Evolutionary conservation across 2,888 invertebrate genomes (phyloP).

Genomic region (Melinaea marsaeus): DNA sequence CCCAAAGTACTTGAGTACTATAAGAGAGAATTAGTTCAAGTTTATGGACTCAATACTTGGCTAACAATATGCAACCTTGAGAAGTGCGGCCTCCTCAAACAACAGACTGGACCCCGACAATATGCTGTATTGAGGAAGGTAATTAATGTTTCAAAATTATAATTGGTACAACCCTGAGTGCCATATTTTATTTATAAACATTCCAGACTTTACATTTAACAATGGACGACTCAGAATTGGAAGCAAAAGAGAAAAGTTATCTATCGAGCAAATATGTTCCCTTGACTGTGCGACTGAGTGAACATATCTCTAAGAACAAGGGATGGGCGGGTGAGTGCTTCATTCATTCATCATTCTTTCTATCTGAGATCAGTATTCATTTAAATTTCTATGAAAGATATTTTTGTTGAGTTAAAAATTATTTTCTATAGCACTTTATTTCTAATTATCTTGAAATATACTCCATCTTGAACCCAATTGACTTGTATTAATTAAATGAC

Average conservation of each 20-base stretch:
- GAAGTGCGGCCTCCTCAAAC: conserved; percentile 87
- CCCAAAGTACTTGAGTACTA: conserved; percentile 87
- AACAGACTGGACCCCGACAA: conserved; percentile 84
- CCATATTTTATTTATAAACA: background rate
- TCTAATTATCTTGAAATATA: background rate
- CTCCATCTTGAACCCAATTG: background rate
- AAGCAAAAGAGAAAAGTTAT: conserved; percentile 92
- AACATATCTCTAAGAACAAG: conserved; percentile 85
- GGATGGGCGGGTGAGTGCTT: conserved; percentile 81
- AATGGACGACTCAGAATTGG: conserved; percentile 91
- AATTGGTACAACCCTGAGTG: background rate
- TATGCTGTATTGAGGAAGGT: conserved; percentile 88
- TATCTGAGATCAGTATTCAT: background rate
- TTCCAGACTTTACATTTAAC: conserved; percentile 86
- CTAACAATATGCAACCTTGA: conserved; percentile 91
- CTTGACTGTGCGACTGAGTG: conserved; percentile 90
- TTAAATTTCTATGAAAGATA: background rate
- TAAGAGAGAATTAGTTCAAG: conserved; percentile 80
- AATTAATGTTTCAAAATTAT: conserved; percentile 8
- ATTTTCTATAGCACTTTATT: no score
- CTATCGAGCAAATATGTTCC: conserved; percentile 97
- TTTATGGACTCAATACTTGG: conserved; percentile 91
- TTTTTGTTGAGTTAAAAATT: background rate
- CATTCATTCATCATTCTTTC: background rate
- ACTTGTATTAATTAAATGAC: background rate